These are phyloP conservation scores for Gobio gobio DNA, from an alignment of 2,113 vertebrate genomes.

Conservation along the genomic window DNA sequence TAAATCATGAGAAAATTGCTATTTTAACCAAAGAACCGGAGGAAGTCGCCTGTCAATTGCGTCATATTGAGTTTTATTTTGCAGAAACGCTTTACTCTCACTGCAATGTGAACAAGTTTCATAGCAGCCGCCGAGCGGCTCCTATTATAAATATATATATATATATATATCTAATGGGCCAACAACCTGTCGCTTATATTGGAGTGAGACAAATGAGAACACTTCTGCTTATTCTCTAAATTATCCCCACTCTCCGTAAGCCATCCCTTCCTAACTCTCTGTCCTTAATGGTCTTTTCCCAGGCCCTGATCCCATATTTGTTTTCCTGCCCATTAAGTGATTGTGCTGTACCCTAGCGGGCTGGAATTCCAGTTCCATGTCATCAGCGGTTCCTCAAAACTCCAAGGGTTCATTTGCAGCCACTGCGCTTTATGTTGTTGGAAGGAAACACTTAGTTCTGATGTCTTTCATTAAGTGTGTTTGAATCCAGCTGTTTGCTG, in stretches of 20 bases:
- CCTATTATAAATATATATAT: no score
- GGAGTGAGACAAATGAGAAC: conserved; percentile 4
- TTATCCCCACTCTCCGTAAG: not conserved
- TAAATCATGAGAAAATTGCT: no score
- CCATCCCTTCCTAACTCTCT: not conserved
- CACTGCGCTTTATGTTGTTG: not conserved
- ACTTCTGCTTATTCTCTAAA: not conserved
- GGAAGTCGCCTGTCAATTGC: no score
- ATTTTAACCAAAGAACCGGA: no score
- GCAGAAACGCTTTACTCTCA: no score
- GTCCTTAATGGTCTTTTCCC: conserved; percentile 4
- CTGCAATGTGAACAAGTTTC: no score
- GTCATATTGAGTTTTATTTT: no score
- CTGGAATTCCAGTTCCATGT: conserved; percentile 36
- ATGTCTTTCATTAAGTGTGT: conserved; percentile 31
- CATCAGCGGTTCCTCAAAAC: conserved; percentile 8
- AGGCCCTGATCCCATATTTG: conserved; percentile 10
- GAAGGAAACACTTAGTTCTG: conserved; percentile 39
- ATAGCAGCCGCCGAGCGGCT: no score
- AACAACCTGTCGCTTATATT: not conserved
- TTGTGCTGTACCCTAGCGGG: not conserved
- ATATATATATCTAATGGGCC: no score
- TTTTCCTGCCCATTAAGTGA: conserved; percentile 4
- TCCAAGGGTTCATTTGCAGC: conserved; percentile 29
- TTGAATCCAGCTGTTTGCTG: conserved; percentile 41